These are phyloP conservation scores for Mongoloraphidia duomilia DNA, from an alignment of 2,888 invertebrate species.

Conservation along the genomic window DNA sequence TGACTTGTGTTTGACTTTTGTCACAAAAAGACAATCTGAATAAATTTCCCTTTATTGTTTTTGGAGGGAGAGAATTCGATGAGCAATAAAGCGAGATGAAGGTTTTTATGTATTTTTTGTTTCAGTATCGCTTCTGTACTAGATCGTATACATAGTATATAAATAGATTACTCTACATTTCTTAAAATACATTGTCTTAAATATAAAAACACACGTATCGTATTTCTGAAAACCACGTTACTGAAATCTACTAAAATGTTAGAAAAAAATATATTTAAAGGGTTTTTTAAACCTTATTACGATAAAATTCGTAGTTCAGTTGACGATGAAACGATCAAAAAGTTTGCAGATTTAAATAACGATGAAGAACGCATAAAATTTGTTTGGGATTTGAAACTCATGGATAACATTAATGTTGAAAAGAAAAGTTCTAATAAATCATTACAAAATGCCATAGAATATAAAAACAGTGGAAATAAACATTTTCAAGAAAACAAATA, in stretches of 20 bases:
- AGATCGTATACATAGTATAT: too few species aligned
- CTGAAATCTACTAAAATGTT: neutral
- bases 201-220: too few species aligned
- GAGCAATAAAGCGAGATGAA: too few species aligned
- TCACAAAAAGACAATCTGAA: too few species aligned
- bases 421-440: conserved; percentile 38
- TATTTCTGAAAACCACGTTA: too few species aligned
- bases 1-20: too few species aligned
- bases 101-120: too few species aligned
- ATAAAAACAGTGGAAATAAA: conserved; percentile 58
- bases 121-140: too few species aligned
- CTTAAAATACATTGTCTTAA: too few species aligned
- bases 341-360: conserved; percentile 44
- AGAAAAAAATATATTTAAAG: neutral
- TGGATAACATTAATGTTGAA: conserved; percentile 24
- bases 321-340: conserved; percentile 41
- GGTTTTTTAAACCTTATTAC: conserved; percentile 1
- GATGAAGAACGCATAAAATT: conserved; percentile 52
- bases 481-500: conserved; percentile 59
- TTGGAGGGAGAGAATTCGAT: too few species aligned
- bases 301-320: neutral
- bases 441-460: conserved; percentile 39
- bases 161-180: too few species aligned
- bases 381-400: conserved; percentile 32
- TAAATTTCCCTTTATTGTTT: too few species aligned